Conservation (phyloP, 2,113 vertebrate genomes). For the Synodontis membranacea region DNA sequence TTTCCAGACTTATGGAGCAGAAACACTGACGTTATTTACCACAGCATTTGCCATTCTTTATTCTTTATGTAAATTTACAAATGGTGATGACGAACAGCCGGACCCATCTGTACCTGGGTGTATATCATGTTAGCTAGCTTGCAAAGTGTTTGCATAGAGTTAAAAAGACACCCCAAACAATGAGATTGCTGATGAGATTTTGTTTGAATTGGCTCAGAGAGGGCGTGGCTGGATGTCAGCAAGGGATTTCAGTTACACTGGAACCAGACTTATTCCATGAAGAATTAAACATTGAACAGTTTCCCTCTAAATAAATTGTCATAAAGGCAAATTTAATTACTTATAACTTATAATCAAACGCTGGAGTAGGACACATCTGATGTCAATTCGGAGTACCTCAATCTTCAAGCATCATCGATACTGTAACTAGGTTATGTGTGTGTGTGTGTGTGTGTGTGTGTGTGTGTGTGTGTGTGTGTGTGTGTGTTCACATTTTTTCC, state of each 20-base stretch:
- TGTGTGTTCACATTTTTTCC: background rate
- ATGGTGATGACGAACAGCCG: background rate
- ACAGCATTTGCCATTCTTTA: background rate
- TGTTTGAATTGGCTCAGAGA: background rate
- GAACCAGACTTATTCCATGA: background rate
- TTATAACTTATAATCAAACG: background rate
- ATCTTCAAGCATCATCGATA: too few relatives aligned
- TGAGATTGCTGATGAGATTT: too few relatives aligned
- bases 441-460: background rate
- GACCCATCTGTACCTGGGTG: background rate
- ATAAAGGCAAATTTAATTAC: background rate
- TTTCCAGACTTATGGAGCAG: background rate
- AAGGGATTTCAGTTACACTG: background rate
- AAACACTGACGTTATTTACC: background rate
- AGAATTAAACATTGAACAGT: background rate
- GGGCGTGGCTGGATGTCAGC: background rate
- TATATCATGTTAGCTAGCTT: background rate
- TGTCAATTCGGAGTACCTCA: too few relatives aligned
- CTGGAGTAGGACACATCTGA: background rate
- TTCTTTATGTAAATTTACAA: background rate
- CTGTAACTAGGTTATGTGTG: too few relatives aligned
- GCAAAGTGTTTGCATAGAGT: background rate
- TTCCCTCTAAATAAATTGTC: background rate
- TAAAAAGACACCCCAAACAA: background rate
- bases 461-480: slow-evolving; percentile 21